Evolutionary conservation across 2,888 invertebrate genomes (phyloP).

Genomic region (Seira sanloemensis): DNA sequence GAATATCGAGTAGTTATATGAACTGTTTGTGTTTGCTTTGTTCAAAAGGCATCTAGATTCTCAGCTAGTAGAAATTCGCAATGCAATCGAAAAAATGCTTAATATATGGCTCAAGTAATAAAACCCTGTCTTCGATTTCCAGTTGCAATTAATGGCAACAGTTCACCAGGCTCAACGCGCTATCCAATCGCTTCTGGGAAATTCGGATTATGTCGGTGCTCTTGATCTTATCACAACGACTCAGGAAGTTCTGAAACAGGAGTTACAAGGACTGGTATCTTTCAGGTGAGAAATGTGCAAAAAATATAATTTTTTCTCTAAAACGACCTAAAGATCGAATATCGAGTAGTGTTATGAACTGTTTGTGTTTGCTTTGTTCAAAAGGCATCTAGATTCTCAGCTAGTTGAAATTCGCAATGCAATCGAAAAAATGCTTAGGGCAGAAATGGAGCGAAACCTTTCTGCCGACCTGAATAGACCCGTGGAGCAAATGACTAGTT

Average conservation of each 20-base stretch:
- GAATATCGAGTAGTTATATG: too few relatives aligned
- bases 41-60: constrained; percentile 96
- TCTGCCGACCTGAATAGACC: constrained; percentile 94
- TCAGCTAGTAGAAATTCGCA: constrained; percentile 96
- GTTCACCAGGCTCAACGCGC: constrained; percentile 99
- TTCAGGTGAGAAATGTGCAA: constrained; percentile 86
- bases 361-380: too few relatives aligned
- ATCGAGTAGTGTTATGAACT: too few relatives aligned
- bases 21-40: too few relatives aligned
- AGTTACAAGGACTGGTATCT: constrained; percentile 93
- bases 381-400: constrained; percentile 94
- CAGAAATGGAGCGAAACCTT: constrained; percentile 94
- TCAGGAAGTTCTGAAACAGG: constrained; percentile 93
- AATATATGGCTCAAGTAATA: constrained; percentile 75
- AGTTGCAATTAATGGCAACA: constrained; percentile 92
- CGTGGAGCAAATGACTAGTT: constrained; percentile 79
- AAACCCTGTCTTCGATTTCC: neutral
- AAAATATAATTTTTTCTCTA: too few relatives aligned
- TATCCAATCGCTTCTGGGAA: constrained; percentile 94
- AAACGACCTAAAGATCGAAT: too few relatives aligned
- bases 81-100: constrained; percentile 97
- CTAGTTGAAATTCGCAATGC: constrained; percentile 95
- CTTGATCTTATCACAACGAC: constrained; percentile 97
- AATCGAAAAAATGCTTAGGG: constrained; percentile 97
- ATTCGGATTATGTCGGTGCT: constrained; percentile 97